Percentiles rank a stretch among this genome's conserved stretches.
Conservation (phyloP, 2,888 invertebrate genomes). For the Conus canariensis region DNA sequence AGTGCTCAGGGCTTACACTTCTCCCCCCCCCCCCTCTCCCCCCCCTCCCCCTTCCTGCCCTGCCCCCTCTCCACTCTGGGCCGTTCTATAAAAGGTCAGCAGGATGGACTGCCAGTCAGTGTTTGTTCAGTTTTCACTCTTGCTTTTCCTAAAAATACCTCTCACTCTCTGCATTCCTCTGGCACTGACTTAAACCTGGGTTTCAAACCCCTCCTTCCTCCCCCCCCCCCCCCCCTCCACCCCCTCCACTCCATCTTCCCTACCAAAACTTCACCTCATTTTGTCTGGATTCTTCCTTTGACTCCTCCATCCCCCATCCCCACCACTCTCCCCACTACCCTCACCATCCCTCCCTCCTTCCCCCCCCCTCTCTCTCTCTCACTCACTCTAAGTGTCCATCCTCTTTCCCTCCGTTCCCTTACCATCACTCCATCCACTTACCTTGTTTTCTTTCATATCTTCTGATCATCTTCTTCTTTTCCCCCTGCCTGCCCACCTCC, state of each 20-base stretch:
- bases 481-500: not conserved
- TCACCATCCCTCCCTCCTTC: not conserved
- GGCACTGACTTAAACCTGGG: not conserved
- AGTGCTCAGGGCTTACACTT: not conserved
- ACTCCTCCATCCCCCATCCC: not conserved
- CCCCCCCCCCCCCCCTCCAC: not conserved
- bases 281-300: not conserved
- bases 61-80: not conserved
- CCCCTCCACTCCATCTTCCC: not conserved
- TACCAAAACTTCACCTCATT: not conserved
- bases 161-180: not conserved
- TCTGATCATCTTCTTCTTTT: not conserved
- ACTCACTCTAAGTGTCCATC: not conserved
- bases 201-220: not conserved
- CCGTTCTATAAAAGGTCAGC: constrained; percentile 13
- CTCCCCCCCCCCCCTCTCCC: not conserved
- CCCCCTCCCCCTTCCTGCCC: not conserved
- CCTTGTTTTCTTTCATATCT: not conserved
- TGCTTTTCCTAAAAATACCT: not conserved
- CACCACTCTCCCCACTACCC: not conserved
- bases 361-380: not conserved
- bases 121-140: not conserved
- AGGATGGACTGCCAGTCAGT: not conserved
- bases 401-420: too few relatives aligned
- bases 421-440: not conserved